Conservation (phyloP, 2,113 vertebrate species). For the Herpetotheres cachinnans region DNA sequence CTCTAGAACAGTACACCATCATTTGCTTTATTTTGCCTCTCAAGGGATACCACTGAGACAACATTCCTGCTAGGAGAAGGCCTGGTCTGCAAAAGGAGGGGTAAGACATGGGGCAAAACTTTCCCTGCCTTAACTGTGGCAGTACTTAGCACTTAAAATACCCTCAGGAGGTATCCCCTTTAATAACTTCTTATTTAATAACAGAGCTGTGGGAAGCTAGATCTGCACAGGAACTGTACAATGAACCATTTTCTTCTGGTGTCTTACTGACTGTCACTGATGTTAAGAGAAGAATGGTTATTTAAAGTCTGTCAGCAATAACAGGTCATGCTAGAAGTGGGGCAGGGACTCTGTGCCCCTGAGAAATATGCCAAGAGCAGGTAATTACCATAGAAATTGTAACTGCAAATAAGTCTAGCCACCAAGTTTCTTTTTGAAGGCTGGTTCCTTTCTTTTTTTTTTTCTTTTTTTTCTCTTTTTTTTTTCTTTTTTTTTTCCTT, state of each 20-base stretch:
- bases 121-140: not conserved
- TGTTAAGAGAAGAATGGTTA: not conserved
- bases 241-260: not conserved
- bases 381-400: not conserved
- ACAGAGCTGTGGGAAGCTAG: not conserved
- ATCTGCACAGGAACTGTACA: not conserved
- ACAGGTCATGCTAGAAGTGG: not conserved
- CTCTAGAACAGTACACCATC: not conserved
- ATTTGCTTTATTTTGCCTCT: constrained; percentile 17
- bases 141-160: not conserved
- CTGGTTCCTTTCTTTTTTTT: not conserved
- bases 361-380: not conserved
- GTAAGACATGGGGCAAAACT: not conserved
- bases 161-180: not conserved
- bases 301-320: not conserved
- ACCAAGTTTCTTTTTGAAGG: not conserved
- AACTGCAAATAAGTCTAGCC: not conserved
- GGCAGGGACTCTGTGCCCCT: not conserved
- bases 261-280: not conserved
- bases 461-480: rapidly evolving
- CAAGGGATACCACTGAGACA: not conserved
- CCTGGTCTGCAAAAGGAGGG: constrained; percentile 2
- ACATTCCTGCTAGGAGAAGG: not conserved
- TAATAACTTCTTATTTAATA: not conserved
- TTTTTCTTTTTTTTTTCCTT: rapidly evolving